phyloP scores from a whole-genome alignment of 2,113 vertebrate genomes.

The Dicaeum eximium region DNA sequence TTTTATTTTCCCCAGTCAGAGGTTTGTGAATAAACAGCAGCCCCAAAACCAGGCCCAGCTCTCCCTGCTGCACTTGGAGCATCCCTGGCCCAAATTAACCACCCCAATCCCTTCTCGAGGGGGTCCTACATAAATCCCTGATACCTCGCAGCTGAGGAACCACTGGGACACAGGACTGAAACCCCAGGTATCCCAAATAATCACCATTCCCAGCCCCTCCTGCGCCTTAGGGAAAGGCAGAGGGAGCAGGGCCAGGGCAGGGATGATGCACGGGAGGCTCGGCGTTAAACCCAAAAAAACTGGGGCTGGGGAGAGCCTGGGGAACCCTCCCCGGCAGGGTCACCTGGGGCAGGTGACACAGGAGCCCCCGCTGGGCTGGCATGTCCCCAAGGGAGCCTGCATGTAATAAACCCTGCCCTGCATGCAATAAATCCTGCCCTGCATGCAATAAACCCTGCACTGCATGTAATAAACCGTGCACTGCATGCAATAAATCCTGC shows the following conservation, averaged over 20 bases:
- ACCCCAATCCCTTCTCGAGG: fast-evolving
- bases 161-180: fast-evolving
- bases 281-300: fast-evolving
- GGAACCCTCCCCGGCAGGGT: fast-evolving
- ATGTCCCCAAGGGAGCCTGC: no score
- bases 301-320: fast-evolving
- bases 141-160: fast-evolving
- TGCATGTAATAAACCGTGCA: no score
- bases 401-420: no score
- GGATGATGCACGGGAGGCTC: fast-evolving
- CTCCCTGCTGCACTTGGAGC: not conserved
- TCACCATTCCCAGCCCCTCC: fast-evolving
- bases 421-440: no score
- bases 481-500: no score
- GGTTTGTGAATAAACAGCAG: fast-evolving
- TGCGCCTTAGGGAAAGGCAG: not conserved
- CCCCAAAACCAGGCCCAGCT: not conserved
- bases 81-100: not conserved
- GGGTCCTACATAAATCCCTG: fast-evolving
- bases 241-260: no score
- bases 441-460: no score
- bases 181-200: fast-evolving
- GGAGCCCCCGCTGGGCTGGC: fast-evolving
- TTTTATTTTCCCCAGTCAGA: not conserved
- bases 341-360: not conserved